Evolutionary conservation across 1,140 invertebrate genomes (phyloP), one percentile per base, ranked within the genome.

Genomic region (Zaprionus taronus): DNA sequence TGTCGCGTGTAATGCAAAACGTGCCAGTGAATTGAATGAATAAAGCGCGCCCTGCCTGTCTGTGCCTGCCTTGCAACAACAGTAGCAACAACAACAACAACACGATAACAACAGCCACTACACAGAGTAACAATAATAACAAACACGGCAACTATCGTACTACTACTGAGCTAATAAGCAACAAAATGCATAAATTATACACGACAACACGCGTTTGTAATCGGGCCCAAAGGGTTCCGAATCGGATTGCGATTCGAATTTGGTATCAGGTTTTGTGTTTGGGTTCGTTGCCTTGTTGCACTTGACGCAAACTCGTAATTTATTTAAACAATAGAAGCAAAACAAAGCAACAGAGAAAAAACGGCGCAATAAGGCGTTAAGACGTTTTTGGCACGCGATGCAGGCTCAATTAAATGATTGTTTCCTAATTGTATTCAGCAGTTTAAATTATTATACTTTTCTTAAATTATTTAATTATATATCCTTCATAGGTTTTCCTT

Each of bases 1-100:
- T 87, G 84, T 81, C 84, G 84, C 80, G 84, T 87, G 84, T 87
- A 87, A 89, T 84, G 85, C 72, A 84, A 87, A 87, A 87, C 84
- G 84, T 87, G 84, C 85, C 74, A 84, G 81, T 63, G 75, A 87
- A 89, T 90, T 87, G 84, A 87, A 87, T 87, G 84, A 89, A 90
- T 81, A 90, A 90, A 89, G 74, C 69, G 70, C 38, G 73, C 68
- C 36, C 34, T 60, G 68, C 22, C 24, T 57, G 56, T n/a, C 56
- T 81, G 73, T 81, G 73, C 55, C 70, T 74, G 63, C 31, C 69
- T 69, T 80, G 72, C 80, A 86, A 74, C 58, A 57, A 57, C 58
- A 71, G 63, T 62, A 53, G 38, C 68, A 86, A 77, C 28, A 58
- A 38, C 17, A 58, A 38, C 17, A 53, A 85, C 17, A 53, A 64